Base-by-base conservation (phyloP, 1,140 invertebrate species). In the Lutraria rhynchaena region DNA sequence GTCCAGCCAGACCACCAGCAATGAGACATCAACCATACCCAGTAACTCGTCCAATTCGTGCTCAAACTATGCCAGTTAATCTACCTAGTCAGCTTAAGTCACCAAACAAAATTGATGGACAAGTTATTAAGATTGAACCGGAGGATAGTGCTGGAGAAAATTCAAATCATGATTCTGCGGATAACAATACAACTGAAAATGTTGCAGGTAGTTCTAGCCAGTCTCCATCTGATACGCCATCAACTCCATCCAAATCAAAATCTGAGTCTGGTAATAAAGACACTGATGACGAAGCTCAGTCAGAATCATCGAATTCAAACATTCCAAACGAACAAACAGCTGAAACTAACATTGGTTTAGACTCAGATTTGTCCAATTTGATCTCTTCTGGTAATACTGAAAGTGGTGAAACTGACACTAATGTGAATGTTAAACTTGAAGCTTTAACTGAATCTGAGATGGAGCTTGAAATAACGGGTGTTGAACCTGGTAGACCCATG, bases 391-490 rank as follows among this genome's bases (percentile, higher is more conserved):
- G 17, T 60, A 60, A 51, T 24, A 57, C 31, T 19, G 51, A 75
- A 19, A 24, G 27, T 37, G 29, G 44, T 37, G 69, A 71, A 27
- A 57, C 9, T n/a, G 55, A 75, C 27, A 13, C 55, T 19, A 51
- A 61, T 61, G 41, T 75, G 44, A 75, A 44, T 75, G 73, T 75
- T 60, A 75, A 75, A 75, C 55, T 75, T 13, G 71, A 75, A 41
- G 53, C 53, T 41, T 44, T 75, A 44, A 60, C 71, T 75, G 71
- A 75, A 44, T 35, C 55, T 58, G 71, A 75, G 57, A 75, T 75
- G 71, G 69, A 71, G 53, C 46, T 75, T n/a, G 71, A 75, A 60
- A 75, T 75, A n/a, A 75, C 71, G 27, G 71, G 71, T 41, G 71
- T 75, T 58, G 71, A 75, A 29, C 71, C 71, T 41, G 71, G 71